Conservation (phyloP, 2,797 vertebrate species). For the Hydrophis major region DNA sequence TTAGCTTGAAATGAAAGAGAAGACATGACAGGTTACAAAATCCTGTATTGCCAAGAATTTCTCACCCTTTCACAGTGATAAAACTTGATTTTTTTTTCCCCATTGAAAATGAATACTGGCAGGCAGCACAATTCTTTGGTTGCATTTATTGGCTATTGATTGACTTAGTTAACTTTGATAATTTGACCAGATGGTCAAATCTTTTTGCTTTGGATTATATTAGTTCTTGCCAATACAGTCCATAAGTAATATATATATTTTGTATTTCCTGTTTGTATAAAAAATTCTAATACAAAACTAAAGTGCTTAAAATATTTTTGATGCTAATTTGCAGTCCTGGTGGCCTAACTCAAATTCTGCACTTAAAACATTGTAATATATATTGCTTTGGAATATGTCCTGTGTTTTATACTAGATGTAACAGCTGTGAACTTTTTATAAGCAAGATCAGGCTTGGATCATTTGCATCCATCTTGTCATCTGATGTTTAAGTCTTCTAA, state of each 20-base stretch:
- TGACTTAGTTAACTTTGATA: neutral
- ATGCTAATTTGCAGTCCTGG: neutral
- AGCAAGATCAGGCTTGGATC: neutral
- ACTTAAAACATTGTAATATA: neutral
- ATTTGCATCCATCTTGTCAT: neutral
- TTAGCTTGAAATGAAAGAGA: neutral
- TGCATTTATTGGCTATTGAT: neutral
- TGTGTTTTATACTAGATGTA: neutral
- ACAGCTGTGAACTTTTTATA: neutral
- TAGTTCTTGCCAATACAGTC: neutral
- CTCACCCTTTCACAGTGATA: neutral
- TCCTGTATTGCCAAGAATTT: neutral
- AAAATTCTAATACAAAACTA: neutral
- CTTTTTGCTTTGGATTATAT: neutral
- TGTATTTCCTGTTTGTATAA: neutral
- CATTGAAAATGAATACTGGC: neutral
- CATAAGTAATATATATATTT: neutral
- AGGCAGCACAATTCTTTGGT: neutral
- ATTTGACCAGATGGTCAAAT: neutral
- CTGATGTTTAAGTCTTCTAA: constrained; percentile 13
- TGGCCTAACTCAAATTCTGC: neutral
- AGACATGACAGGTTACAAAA: neutral
- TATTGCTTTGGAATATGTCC: neutral
- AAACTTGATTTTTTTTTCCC: neutral
- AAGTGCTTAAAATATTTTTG: neutral